Evolutionary conservation across 2,888 invertebrate species (phyloP), one percentile per base, ranked within the genome.

Genomic region (Timema cristinae): DNA sequence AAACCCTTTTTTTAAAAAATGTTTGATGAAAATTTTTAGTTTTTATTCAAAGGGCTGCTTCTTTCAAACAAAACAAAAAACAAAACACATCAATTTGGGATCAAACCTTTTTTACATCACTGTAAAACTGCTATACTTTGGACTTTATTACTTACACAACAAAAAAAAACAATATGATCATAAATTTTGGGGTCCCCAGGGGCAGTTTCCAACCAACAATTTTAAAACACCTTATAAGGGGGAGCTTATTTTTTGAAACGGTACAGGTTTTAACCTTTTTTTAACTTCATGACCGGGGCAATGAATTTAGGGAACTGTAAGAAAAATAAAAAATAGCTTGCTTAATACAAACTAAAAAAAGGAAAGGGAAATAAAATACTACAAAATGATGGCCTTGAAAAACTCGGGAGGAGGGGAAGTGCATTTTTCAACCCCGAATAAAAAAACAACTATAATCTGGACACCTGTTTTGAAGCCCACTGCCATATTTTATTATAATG

Each of bases 51-150:
- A 16, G 61, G 61, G 32, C 61, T 7, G 32, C 47, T 15, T 16
- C 61, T 9, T 61, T 61, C 61, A 63, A 63, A 48, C 63, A 63
- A n/a, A 16, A 63, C 13, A 63, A 63, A 63, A 16, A 63, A 63
- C 63, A 63, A 63, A 63, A 16, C 15, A 13, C 63, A 63, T 16
- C 13, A 48, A 47, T 63, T 6, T 63, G 16, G 63, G 32, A 63
- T 63, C 7, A 63, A n/a, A 63, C 48, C 2, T 6, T 16, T 63
- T 63, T 7, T 63, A 11, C 13, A 48, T 63, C 32, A 61, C 47
- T 16, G 16, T 61, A 47, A 16, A 48, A 63, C 63, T 11, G 16
- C 32, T 16, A 63, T 16, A 11, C 47, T 61, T 47, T 61, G 7
- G 61, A 61, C 47, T 61, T 61, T 16, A 63, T 16, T 63, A 63